Percentiles rank a stretch among this genome's conserved stretches.
Conservation (phyloP, 2,113 vertebrate genomes). For the Oreocharis arfaki region DNA sequence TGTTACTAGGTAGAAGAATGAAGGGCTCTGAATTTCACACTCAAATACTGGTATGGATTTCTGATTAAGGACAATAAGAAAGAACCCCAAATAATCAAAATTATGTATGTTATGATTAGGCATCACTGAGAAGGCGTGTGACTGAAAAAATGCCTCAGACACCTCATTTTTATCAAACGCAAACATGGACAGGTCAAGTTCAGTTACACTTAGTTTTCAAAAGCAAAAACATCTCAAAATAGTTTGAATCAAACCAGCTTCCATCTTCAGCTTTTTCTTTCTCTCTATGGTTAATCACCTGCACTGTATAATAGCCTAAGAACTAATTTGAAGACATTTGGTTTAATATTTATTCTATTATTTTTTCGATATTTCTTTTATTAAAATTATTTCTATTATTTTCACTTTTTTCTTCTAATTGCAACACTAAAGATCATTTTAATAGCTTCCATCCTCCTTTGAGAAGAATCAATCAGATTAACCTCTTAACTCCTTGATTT, state of each 20-base stretch:
- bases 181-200: background rate
- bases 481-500: background rate
- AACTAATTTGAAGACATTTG: background rate
- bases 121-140: accelerated
- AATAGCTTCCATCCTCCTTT: background rate
- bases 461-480: background rate
- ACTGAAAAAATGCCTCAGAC: background rate
- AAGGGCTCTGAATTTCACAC: background rate
- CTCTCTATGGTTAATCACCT: background rate
- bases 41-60: background rate
- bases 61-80: background rate
- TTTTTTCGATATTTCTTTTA: background rate
- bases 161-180: background rate
- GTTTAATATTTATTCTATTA: background rate
- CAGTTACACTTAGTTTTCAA: background rate
- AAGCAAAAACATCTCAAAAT: background rate
- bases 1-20: background rate
- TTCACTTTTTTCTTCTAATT: background rate
- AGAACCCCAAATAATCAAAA: background rate
- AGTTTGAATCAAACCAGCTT: background rate
- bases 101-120: background rate
- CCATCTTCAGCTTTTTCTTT: background rate
- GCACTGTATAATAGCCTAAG: background rate
- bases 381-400: background rate
- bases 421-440: background rate